Conservation (phyloP, 2,888 invertebrate species). For the Standfussiana lucernea region DNA sequence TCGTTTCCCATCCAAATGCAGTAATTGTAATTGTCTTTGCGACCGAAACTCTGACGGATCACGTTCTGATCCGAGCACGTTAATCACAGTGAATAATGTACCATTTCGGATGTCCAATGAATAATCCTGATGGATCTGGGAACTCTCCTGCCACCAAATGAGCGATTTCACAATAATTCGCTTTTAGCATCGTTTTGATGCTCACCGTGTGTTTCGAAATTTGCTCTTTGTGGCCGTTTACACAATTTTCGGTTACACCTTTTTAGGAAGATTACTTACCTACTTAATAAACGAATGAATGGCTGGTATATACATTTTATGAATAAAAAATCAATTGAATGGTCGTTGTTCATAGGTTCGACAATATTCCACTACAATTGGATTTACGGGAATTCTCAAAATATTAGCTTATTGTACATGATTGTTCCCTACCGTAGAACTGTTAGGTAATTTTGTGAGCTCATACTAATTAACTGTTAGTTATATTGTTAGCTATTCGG, state of each 20-base stretch:
- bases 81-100: slow-evolving; percentile 80
- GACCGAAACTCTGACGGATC: slow-evolving; percentile 70
- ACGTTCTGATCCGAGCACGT: slow-evolving; percentile 73
- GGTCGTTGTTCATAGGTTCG: too few species aligned
- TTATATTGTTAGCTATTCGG: too few species aligned
- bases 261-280: background rate
- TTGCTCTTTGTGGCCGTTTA: slow-evolving; percentile 23
- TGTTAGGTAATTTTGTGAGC: background rate
- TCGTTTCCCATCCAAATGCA: slow-evolving; percentile 38
- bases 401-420: background rate
- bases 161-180: slow-evolving; percentile 58
- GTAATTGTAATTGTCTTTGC: slow-evolving; percentile 69
- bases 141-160: slow-evolving; percentile 55
- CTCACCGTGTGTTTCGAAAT: slow-evolving; percentile 40
- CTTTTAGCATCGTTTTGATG: slow-evolving; percentile 60
- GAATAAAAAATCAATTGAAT: background rate
- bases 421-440: background rate
- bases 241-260: background rate
- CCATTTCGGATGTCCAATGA: slow-evolving; percentile 69
- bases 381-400: background rate
- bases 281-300: background rate
- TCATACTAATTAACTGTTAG: background rate
- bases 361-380: background rate
- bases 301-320: background rate
- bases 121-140: slow-evolving; percentile 73